These are phyloP conservation scores for Mamestra configurata DNA, from an alignment of 1,140 invertebrate genomes.

Conservation along the genomic window DNA sequence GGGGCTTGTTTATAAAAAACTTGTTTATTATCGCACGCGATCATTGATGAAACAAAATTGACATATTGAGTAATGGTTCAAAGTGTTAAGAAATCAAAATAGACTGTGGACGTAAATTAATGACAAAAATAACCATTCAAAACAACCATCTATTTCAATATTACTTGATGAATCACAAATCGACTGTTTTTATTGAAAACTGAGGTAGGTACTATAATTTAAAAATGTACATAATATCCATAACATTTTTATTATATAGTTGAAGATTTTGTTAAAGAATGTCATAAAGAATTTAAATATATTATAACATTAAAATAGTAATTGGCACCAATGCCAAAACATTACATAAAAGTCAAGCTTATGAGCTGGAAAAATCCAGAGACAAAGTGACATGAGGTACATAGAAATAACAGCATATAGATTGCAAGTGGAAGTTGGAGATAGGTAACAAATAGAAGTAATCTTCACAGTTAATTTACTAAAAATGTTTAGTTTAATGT, in stretches of 20 bases:
- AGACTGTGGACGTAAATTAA: conserved; percentile 10
- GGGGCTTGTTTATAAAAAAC: conserved; percentile 20
- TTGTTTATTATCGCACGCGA: conserved; percentile 15
- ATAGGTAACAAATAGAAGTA: conserved; percentile 27
- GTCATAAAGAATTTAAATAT: conserved; percentile 12
- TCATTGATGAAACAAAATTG: conserved; percentile 6
- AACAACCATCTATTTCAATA: conserved; percentile 35
- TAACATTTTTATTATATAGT: not conserved
- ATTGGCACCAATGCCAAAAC: conserved; percentile 44
- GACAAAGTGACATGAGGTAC: not conserved
- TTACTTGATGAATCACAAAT: conserved; percentile 25
- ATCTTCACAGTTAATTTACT: not conserved
- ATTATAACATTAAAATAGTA: conserved; percentile 21
- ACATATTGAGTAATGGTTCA: not conserved
- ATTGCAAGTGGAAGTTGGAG: conserved; percentile 20
- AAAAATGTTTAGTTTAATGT: conserved; percentile 11
- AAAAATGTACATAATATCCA: not conserved
- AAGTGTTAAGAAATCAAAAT: conserved; percentile 4
- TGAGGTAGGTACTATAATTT: not conserved
- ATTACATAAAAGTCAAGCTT: conserved; percentile 36
- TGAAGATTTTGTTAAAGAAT: conserved; percentile 3
- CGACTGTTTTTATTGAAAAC: not conserved
- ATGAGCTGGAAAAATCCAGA: conserved; percentile 32
- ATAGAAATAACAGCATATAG: conserved; percentile 1
- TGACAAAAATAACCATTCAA: conserved; percentile 36